phyloP scores from a whole-genome alignment of 2,888 invertebrate genomes.

The Ennomos erosarius region DNA sequence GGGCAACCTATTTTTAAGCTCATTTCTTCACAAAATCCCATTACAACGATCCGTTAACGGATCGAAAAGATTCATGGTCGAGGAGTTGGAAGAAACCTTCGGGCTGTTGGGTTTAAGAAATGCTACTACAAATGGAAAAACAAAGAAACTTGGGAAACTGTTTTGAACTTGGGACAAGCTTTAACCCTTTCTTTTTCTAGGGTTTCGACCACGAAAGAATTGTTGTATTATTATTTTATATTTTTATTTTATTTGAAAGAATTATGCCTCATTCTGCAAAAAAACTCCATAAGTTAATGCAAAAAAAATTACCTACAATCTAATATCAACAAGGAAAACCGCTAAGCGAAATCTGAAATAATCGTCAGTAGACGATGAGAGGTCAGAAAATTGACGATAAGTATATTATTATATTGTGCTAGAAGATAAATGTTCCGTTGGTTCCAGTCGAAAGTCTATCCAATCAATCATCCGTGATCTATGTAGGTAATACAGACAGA shows the following conservation, averaged over 20 bases:
- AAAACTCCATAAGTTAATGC: constrained; percentile 17
- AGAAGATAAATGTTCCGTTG: constrained; percentile 33
- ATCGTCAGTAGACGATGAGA: constrained; percentile 30
- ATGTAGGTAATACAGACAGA: background rate
- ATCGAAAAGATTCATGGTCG: constrained; percentile 30
- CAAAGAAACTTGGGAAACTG: constrained; percentile 27
- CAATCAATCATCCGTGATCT: constrained; percentile 26
- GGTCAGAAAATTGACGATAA: constrained; percentile 35
- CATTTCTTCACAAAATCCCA: constrained; percentile 29
- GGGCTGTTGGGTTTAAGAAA: constrained; percentile 32
- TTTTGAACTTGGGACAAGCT: constrained; percentile 17
- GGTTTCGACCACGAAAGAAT: no score
- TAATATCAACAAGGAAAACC: constrained; percentile 31
- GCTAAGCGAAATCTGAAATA: constrained; percentile 28
- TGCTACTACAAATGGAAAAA: constrained; percentile 33
- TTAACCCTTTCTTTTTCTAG: constrained; percentile 28
- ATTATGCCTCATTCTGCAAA: background rate
- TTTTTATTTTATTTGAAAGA: no score
- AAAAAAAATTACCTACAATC: constrained; percentile 16
- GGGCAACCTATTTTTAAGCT: constrained; percentile 20
- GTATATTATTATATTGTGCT: constrained; percentile 27
- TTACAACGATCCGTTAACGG: constrained; percentile 21
- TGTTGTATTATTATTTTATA: no score
- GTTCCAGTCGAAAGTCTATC: constrained; percentile 19
- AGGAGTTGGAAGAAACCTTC: constrained; percentile 15